Percentiles rank a stretch among this genome's conserved stretches.
phyloP scores from a whole-genome alignment of 2,888 invertebrate species.

The Ischnus inquisitorius region DNA sequence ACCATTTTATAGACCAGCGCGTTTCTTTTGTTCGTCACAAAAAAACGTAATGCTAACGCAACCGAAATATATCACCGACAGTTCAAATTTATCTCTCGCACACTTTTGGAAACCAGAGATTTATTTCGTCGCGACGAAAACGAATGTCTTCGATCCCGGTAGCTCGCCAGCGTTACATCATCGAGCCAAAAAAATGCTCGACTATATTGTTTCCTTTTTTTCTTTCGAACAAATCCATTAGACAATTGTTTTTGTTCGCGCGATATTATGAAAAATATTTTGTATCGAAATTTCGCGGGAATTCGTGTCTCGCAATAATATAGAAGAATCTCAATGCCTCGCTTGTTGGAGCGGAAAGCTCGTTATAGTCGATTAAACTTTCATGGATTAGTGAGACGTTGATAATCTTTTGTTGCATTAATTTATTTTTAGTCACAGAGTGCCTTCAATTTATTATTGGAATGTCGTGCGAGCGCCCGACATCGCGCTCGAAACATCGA shows the following conservation, averaged over 20 bases:
- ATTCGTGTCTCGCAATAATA: not conserved
- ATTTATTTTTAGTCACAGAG: too few relatives aligned
- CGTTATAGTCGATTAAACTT: too few relatives aligned
- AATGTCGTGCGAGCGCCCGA: not conserved
- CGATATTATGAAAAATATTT: not conserved
- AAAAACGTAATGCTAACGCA: not conserved
- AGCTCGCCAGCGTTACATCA: not conserved
- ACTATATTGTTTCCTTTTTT: not conserved
- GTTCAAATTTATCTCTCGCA: not conserved
- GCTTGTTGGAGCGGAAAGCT: too few relatives aligned
- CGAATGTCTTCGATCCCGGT: not conserved
- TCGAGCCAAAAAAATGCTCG: not conserved
- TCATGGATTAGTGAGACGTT: too few relatives aligned
- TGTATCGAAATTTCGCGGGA: not conserved
- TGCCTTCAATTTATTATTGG: not conserved
- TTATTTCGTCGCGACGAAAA: constrained; percentile 14
- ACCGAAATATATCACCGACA: not conserved
- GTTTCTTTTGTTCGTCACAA: not conserved
- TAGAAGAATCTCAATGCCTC: not conserved
- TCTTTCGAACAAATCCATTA: not conserved
- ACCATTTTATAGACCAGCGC: not conserved
- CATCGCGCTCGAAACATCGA: not conserved
- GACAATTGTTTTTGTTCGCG: not conserved
- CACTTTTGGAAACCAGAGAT: not conserved
- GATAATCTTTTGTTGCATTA: too few relatives aligned